Evolutionary conservation across 2,888 invertebrate genomes (phyloP), one percentile per base, ranked within the genome.

Genomic region (Patella pellucida): DNA sequence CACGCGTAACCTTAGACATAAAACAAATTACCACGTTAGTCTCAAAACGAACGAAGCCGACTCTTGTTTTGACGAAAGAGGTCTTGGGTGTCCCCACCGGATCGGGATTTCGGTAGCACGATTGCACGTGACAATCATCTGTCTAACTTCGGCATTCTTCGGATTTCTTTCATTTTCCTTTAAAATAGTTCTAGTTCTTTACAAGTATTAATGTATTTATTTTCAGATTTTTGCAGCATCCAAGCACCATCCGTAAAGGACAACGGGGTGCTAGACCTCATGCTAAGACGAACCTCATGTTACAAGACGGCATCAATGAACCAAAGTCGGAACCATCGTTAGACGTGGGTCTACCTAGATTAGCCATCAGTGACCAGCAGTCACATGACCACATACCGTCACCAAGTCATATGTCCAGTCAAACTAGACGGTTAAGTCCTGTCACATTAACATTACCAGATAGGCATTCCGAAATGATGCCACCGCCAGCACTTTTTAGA

Each of bases 171-270:
- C 41, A 41, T 41, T 41, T 41, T 41, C 9, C 9, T 7, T 41
- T 41, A 9, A 41, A 9, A 9, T 7, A 41, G 41, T 41, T 5
- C 5, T 31, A 31, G 31, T 31, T 41, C 41, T 41, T 1, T 41
- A 41, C 7, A 41, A 41, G 7, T 41, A 41, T 41, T 9, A 41
- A 41, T 41, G 9, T 9, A 41, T 41, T 41, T 41, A 23, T 68
- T 78, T 91, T 12, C 92, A 96, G 96, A 91, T 97, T 98, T 91
- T 93, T 98, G 84, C 94, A 97, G 82, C 97, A 97, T 91, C 97
- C 97, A 73, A 95, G 96, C 62, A 97, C 97, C 92, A 93, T 98
- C 86, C 97, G 97, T 89, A 97, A 96, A 91, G 97, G 97, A 82
- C 87, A 87, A 72, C 78, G 88, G 71, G 88, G 88, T 11, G 88